These are phyloP conservation scores for Netelia virgata DNA, from an alignment of 2,888 invertebrate species.

Conservation along the genomic window DNA sequence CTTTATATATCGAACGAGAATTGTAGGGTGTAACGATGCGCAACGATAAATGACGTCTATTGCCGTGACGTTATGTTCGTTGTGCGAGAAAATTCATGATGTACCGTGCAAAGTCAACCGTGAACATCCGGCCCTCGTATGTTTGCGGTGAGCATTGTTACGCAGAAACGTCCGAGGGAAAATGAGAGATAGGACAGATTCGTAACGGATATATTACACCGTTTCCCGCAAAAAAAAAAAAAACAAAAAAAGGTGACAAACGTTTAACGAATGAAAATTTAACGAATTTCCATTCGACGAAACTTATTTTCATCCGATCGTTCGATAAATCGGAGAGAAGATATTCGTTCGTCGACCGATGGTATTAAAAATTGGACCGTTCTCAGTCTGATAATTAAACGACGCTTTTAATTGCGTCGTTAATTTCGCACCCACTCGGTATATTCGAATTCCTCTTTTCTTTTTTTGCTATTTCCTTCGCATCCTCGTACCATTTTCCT, in stretches of 20 bases:
- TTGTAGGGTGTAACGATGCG: background rate
- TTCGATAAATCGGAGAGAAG: background rate
- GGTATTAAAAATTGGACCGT: background rate
- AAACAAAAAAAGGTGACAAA: background rate
- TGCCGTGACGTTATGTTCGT: constrained; percentile 12
- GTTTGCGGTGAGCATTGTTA: constrained; percentile 49
- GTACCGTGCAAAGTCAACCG: constrained; percentile 38
- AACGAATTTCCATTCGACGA: background rate
- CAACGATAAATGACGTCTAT: constrained; percentile 18
- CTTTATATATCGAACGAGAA: constrained; percentile 3
- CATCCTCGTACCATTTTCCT: background rate
- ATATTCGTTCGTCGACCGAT: background rate
- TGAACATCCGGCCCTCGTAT: constrained; percentile 24
- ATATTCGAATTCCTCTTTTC: background rate
- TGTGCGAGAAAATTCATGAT: constrained; percentile 41
- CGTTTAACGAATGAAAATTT: constrained; percentile 6
- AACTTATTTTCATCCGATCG: background rate
- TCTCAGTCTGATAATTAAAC: background rate
- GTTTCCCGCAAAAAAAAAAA: too few relatives aligned
- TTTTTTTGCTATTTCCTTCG: background rate
- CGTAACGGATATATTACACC: background rate
- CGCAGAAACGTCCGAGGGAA: constrained; percentile 3
- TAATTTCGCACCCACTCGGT: too few relatives aligned
- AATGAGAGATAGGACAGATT: constrained; percentile 29
- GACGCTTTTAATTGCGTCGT: background rate